A percentile compares a stretch with the other conserved stretches of the same genome.
These are phyloP conservation scores for Physocephala rufipes DNA, from an alignment of 2,888 invertebrate genomes.

Conservation along the genomic window DNA sequence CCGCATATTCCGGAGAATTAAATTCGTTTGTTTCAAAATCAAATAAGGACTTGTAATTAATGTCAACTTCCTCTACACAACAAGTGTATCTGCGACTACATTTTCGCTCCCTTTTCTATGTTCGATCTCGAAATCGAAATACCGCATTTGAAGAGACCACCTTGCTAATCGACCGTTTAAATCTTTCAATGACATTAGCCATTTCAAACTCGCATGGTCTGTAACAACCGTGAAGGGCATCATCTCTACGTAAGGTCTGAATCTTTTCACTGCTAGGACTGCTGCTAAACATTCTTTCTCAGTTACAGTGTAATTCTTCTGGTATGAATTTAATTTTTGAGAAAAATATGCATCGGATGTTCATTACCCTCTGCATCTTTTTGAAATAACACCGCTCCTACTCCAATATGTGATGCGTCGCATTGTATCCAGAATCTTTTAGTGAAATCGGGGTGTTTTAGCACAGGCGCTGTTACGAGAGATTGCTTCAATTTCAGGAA, in stretches of 20 bases:
- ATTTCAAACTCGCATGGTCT: slow-evolving; percentile 21
- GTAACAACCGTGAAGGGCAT: slow-evolving; percentile 16
- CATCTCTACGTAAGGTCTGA: slow-evolving; percentile 43
- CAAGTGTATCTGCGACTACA: not conserved
- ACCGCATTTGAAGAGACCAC: slow-evolving; percentile 3
- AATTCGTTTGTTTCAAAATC: slow-evolving; percentile 4
- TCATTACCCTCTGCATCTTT: slow-evolving; percentile 30
- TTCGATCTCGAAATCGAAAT: slow-evolving; percentile 9
- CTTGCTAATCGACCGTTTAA: not conserved
- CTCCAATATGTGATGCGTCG: too few species aligned
- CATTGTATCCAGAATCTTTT: too few species aligned
- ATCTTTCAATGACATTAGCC: slow-evolving; percentile 8
- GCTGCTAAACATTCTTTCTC: slow-evolving; percentile 42
- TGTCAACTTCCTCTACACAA: not conserved
- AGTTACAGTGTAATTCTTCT: slow-evolving; percentile 41
- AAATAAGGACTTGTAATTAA: not conserved
- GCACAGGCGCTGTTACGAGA: slow-evolving; percentile 31
- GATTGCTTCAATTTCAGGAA: slow-evolving; percentile 34
- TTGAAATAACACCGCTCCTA: too few species aligned
- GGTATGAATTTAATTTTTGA: slow-evolving; percentile 39
- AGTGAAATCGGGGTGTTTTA: too few species aligned
- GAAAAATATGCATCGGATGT: slow-evolving; percentile 39
- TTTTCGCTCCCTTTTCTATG: slow-evolving; percentile 12
- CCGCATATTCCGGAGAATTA: not conserved
- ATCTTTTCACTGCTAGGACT: slow-evolving; percentile 37